These are phyloP conservation scores for Caenorhabditis sulstoni DNA, from an alignment of 2,888 invertebrate species.

Conservation along the genomic window DNA sequence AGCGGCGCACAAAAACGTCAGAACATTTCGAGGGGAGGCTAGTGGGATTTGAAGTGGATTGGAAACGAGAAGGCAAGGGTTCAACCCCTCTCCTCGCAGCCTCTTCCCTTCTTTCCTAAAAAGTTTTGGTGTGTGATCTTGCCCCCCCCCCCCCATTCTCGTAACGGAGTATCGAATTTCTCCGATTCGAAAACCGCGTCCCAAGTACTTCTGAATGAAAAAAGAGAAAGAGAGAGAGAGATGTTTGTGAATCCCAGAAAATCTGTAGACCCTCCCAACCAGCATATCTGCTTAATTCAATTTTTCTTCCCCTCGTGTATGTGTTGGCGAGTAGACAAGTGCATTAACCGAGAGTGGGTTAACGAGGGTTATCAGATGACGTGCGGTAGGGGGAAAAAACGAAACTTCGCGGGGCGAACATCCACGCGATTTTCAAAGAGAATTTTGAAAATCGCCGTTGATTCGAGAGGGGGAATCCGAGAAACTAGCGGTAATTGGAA, in stretches of 20 bases:
- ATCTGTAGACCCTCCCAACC: neutral
- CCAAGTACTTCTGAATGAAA: neutral
- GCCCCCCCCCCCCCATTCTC: no score
- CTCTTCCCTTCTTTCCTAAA: neutral
- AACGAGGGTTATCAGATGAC: slow-evolving; percentile 17
- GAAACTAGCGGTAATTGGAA: neutral
- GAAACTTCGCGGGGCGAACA: no score
- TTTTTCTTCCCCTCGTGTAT: neutral
- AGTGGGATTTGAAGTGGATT: slow-evolving; percentile 17
- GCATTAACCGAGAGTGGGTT: slow-evolving; percentile 6
- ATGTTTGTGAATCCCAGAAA: neutral
- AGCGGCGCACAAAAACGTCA: neutral
- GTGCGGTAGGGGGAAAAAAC: slow-evolving; percentile 1
- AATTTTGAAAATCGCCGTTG: neutral
- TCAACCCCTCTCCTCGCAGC: neutral
- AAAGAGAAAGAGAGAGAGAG: neutral
- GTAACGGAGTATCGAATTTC: slow-evolving; percentile 25
- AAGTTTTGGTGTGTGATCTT: slow-evolving; percentile 30
- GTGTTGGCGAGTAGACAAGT: slow-evolving; percentile 8
- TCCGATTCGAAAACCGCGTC: neutral
- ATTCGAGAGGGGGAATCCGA: neutral
- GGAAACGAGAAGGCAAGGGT: neutral
- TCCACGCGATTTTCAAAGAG: no score
- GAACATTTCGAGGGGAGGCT: neutral
- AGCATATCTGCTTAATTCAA: slow-evolving; percentile 13